Evolutionary conservation across 2,888 invertebrate species (phyloP).

Genomic region (Scelioninae gen. 2): DNA sequence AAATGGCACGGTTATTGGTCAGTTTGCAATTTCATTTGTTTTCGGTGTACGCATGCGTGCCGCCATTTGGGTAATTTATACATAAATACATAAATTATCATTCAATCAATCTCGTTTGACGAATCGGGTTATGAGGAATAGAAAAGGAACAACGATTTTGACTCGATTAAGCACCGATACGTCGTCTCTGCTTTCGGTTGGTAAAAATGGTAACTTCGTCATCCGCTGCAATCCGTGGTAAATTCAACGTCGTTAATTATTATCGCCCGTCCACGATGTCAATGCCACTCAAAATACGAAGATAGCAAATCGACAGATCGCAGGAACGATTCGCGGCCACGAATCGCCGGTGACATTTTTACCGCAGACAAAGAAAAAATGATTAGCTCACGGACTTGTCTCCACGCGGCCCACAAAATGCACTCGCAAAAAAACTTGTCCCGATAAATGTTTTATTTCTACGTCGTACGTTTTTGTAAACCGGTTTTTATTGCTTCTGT

Average conservation of each 20-base stretch:
- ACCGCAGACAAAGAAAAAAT: conserved; percentile 23
- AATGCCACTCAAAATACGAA: conserved; percentile 35
- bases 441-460: conserved; percentile 35
- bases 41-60: no score
- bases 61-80: no score
- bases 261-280: conserved; percentile 27
- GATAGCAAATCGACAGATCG: conserved; percentile 16
- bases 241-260: conserved; percentile 2
- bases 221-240: no score
- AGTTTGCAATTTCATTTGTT: no score
- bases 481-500: conserved; percentile 37
- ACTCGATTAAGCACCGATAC: no score
- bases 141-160: no score
- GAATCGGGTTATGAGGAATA: no score
- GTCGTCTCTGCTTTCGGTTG: no score
- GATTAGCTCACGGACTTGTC: conserved; percentile 2
- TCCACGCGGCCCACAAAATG: conserved; percentile 16
- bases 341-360: conserved; percentile 33
- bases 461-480: conserved; percentile 27
- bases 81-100: no score
- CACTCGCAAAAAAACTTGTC: conserved; percentile 39
- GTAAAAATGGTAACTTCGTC: no score
- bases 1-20: no score
- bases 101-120: no score
- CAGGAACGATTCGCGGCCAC: conserved; percentile 13